phyloP scores from a whole-genome alignment of 2,888 invertebrate genomes.

The Hymenopus coronatus region DNA sequence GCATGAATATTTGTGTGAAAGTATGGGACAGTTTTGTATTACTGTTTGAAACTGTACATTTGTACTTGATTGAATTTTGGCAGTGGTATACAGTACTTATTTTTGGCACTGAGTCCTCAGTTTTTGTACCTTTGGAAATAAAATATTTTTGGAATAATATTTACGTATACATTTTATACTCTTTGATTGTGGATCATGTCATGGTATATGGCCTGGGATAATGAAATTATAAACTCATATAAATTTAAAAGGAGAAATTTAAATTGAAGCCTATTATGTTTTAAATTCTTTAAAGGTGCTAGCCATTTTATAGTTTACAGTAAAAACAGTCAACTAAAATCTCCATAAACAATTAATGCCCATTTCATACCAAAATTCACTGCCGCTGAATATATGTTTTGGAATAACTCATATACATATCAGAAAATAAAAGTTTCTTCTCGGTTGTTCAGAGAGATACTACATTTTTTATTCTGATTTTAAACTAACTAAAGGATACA shows the following conservation, averaged over 20 bases:
- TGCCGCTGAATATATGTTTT: slow-evolving; percentile 2
- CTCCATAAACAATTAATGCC: background rate
- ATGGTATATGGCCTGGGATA: slow-evolving; percentile 10
- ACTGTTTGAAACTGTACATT: slow-evolving; percentile 7
- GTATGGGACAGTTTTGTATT: background rate
- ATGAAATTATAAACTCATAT: slow-evolving; percentile 2
- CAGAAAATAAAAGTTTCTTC: slow-evolving; percentile 17
- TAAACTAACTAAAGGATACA: background rate
- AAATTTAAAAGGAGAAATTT: background rate
- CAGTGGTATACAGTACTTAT: slow-evolving; percentile 19
- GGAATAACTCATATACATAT: slow-evolving; percentile 20
- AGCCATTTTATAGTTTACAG: background rate
- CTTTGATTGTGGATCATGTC: slow-evolving; percentile 17
- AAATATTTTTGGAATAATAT: slow-evolving; percentile 19
- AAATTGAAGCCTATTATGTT: background rate
- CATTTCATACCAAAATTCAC: slow-evolving; percentile 20
- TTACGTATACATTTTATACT: slow-evolving; percentile 16
- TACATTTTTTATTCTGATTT: background rate
- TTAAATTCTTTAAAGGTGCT: background rate
- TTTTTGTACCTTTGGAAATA: slow-evolving; percentile 17
- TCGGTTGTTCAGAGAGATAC: background rate
- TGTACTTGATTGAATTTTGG: slow-evolving; percentile 14
- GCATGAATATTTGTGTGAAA: background rate
- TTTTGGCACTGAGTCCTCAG: slow-evolving; percentile 16
- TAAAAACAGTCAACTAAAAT: background rate